Conservation (phyloP, 1,140 invertebrate genomes). For the Semibalanus balanoides region DNA sequence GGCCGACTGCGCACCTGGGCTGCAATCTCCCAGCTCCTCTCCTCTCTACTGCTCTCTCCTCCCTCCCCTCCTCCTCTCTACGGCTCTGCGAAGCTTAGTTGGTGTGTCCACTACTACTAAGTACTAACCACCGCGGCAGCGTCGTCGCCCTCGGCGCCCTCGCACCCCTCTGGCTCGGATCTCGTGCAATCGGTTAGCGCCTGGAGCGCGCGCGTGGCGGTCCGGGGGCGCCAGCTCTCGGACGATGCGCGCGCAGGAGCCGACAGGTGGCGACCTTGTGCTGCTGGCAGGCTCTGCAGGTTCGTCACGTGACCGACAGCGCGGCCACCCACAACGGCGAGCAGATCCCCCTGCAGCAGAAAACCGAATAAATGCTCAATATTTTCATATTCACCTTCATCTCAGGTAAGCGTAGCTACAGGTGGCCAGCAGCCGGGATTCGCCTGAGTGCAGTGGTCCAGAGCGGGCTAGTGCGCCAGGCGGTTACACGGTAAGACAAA, state of each 20-base stretch:
- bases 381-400: not conserved
- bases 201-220: too few relatives aligned
- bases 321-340: not conserved
- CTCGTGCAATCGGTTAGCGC: not conserved
- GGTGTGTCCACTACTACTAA: not conserved
- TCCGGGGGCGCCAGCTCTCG: not conserved
- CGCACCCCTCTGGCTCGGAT: not conserved
- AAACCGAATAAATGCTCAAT: slow-evolving; percentile 2
- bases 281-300: not conserved
- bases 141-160: too few relatives aligned
- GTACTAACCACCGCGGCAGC: too few relatives aligned
- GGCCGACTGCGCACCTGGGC: too few relatives aligned
- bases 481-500: too few relatives aligned
- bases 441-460: too few relatives aligned
- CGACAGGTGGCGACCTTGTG: not conserved
- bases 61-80: not conserved
- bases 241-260: too few relatives aligned
- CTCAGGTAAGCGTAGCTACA: not conserved
- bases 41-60: too few relatives aligned
- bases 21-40: too few relatives aligned
- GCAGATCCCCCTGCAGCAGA: not conserved
- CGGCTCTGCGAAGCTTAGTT: not conserved
- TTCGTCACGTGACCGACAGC: not conserved
- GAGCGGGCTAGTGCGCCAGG: too few relatives aligned
- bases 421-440: too few relatives aligned